Evolutionary conservation across 2,888 invertebrate species (phyloP), one percentile per base, ranked within the genome.

Genomic region (Malachius bipustulatus): DNA sequence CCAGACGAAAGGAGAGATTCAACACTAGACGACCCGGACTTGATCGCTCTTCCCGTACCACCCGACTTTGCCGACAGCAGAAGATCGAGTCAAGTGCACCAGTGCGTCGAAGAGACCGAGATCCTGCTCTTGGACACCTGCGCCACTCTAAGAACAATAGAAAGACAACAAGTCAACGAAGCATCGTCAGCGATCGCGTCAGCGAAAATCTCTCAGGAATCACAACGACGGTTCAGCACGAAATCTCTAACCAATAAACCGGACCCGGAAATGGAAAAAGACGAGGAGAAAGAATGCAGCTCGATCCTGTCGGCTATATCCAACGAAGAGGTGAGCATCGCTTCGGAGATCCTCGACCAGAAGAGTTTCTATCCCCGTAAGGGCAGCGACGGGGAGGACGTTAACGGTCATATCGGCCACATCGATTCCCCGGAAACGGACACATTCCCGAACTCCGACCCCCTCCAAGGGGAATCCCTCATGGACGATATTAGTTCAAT

Each of bases 341-440:
- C 72, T 35, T 79, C 78, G 2, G 80, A 80, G 55, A 73, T 77
- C 19, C 66, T 74, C 30, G 68, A 69, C 36, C 52, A 56, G 38
- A 61, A 61, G 44, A 59, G 62, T 8, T 65, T 60, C 45, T 55
- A 59, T 37, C 60, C 62, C 2, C 48, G 59, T 15, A 61, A 64
- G 37, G 69, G 69, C 33, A 63, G 63, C 10, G 60, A 64, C 37
- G 64, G 62, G 11, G 64, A 64, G 44, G 63, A 64, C 44, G 38
- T 59, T 28, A 64, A 64, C 52, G 71, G 71, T 44, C 66, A 66
- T 34, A 79, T 85, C 33, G 75, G 76, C 8, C 85, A 87, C 52
- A 85, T 85, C 35, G 85, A 87, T 55, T 85, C 84, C 0, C 83
- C 85, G 0, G 85, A 85, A 64, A 83, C 82, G 4, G 84, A 87